phyloP scores from a whole-genome alignment of 2,797 vertebrate species.

The Spheniscus humboldti region DNA sequence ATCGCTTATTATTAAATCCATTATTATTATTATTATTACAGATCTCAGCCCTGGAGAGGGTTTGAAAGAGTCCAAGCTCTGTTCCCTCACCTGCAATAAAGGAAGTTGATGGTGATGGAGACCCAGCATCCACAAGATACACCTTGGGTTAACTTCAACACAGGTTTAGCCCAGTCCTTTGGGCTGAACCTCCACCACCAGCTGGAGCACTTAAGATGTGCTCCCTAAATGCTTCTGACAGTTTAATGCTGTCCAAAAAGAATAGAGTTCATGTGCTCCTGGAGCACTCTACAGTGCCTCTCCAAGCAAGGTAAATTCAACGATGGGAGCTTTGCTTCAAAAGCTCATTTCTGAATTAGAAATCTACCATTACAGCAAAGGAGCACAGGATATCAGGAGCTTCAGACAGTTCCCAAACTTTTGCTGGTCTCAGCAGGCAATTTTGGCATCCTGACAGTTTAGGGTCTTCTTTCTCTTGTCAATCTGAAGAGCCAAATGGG shows the following conservation, averaged over 20 bases:
- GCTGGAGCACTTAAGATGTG: too few species aligned
- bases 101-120: neutral
- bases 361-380: neutral
- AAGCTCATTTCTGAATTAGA: neutral
- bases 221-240: neutral
- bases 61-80: neutral
- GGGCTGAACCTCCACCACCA: neutral
- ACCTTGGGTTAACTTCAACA: rapidly evolving
- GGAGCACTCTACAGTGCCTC: neutral
- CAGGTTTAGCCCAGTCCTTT: neutral
- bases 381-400: neutral
- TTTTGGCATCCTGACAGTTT: neutral
- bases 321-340: neutral
- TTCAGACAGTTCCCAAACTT: rapidly evolving
- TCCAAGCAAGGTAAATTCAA: neutral
- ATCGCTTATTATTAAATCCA: neutral
- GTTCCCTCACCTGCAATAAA: neutral
- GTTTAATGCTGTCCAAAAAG: neutral
- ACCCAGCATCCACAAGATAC: neutral
- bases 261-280: rapidly evolving
- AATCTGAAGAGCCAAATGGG: neutral
- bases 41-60: neutral
- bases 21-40: neutral
- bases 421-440: neutral
- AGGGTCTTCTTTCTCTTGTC: neutral